Conservation (phyloP, 2,797 vertebrate species). For the Catostomus latipinnis region DNA sequence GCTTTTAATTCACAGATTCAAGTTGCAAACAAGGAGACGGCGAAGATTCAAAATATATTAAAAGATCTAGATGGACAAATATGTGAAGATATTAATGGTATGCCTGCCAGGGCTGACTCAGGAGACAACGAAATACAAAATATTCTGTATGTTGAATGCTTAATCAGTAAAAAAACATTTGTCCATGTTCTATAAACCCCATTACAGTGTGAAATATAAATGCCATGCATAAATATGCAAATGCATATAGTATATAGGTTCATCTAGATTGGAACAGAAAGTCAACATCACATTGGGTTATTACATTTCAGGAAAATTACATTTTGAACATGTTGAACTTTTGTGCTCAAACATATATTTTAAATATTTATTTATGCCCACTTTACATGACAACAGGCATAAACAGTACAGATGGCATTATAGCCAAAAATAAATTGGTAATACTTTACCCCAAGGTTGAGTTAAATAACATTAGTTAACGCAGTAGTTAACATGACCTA, state of each 20-base stretch:
- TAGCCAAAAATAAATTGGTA: no score
- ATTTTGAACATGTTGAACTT: no score
- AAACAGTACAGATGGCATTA: no score
- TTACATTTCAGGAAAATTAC: no score
- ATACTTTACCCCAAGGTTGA: no score
- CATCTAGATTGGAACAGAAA: not conserved
- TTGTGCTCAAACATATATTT: not conserved
- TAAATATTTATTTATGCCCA: no score
- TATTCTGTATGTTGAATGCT: not conserved
- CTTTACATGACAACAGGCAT: no score
- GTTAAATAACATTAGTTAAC: no score
- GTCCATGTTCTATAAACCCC: not conserved
- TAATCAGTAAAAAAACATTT: not conserved
- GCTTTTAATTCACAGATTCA: conserved; percentile 23
- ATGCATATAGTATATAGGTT: not conserved
- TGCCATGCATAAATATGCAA: not conserved
- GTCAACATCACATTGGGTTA: not conserved
- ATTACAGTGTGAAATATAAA: not conserved
- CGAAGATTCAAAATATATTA: conserved; percentile 19
- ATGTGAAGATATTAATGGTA: conserved; percentile 24
- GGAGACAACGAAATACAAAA: not conserved
- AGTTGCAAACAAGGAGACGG: conserved; percentile 22
- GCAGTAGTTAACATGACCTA: no score
- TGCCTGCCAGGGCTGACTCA: not conserved
- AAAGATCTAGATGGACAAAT: conserved; percentile 29